Evolutionary conservation across 2,113 vertebrate species (phyloP).

Genomic region (Taxidea taxus): DNA sequence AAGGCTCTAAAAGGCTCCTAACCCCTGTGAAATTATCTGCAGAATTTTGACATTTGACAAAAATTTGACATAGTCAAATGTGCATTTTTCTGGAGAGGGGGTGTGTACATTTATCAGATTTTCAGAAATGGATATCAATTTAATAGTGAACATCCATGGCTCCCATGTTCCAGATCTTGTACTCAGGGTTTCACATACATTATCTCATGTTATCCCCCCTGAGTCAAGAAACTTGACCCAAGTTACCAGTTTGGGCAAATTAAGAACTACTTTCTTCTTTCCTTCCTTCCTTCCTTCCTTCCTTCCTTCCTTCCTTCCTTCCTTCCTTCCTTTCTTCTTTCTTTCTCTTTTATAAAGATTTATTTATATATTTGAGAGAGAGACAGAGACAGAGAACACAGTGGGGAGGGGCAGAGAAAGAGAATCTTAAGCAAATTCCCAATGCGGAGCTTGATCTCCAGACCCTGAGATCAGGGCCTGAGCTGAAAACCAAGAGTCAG

Average conservation of each 20-base stretch:
- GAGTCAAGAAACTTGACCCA: background rate
- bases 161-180: background rate
- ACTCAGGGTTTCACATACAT: background rate
- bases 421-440: background rate
- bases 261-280: background rate
- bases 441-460: background rate
- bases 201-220: background rate
- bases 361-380: too few relatives aligned
- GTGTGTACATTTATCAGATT: background rate
- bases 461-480: background rate
- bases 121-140: background rate
- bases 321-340: background rate
- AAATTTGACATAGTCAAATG: background rate
- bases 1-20: background rate
- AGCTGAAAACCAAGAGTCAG: background rate
- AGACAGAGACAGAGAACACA: too few relatives aligned
- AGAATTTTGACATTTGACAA: background rate
- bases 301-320: fast-evolving
- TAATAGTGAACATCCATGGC: background rate
- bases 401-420: background rate
- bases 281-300: background rate
- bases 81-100: background rate
- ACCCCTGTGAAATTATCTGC: background rate
- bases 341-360: too few relatives aligned
- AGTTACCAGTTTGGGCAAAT: background rate